Percentiles rank a stretch among this genome's conserved stretches.
phyloP scores from a whole-genome alignment of 1,140 invertebrate genomes.

The Sipha flava region DNA sequence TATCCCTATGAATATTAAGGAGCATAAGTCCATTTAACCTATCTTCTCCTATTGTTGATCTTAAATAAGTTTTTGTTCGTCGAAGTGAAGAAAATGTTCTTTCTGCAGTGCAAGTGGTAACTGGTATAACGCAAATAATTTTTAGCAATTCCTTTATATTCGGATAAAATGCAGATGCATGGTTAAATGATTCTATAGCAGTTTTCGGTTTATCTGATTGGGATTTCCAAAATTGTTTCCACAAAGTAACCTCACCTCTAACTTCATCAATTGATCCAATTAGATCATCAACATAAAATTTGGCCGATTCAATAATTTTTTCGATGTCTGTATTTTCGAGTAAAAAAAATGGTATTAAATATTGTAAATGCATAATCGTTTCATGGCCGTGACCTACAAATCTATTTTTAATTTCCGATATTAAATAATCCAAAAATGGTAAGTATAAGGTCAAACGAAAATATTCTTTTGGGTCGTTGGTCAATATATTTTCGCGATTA shows the following conservation, averaged over 20 bases:
- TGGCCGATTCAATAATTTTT: neutral
- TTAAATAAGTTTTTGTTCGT: conserved; percentile 46
- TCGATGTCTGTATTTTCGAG: neutral
- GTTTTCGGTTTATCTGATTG: neutral
- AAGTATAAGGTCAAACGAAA: neutral
- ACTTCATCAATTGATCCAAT: neutral
- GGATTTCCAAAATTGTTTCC: neutral
- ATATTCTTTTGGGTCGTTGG: neutral
- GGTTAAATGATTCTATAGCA: neutral
- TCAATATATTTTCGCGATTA: neutral
- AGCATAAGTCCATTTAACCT: conserved; percentile 35
- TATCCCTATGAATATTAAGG: conserved; percentile 34
- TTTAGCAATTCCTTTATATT: neutral
- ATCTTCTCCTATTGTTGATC: conserved; percentile 36
- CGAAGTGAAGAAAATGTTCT: conserved; percentile 40
- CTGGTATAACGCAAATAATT: neutral
- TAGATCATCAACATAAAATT: neutral
- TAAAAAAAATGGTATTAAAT: neutral
- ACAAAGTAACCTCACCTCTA: neutral
- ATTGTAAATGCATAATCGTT: neutral
- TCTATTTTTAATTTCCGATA: neutral
- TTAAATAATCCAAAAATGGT: conserved; percentile 6
- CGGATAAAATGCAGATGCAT: neutral
- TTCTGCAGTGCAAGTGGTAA: conserved; percentile 35
- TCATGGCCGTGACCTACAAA: neutral